Evolutionary conservation across 2,888 invertebrate species (phyloP).

Genomic region (Diarsia brunnea): DNA sequence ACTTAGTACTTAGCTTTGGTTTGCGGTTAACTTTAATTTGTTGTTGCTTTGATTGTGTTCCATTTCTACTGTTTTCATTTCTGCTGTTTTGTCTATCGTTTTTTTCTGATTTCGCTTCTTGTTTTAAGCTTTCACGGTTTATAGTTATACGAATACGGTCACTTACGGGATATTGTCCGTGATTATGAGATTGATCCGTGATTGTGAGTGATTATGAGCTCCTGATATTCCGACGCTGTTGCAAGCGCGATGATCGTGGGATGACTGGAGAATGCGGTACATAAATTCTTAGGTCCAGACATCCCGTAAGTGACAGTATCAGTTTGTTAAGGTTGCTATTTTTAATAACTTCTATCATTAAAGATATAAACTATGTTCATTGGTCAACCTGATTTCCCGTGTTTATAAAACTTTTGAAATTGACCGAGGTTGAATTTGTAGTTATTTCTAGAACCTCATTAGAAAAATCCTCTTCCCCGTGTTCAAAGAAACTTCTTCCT

Average conservation of each 20-base stretch:
- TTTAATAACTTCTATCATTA: neutral
- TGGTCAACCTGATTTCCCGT: neutral
- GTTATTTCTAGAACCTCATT: neutral
- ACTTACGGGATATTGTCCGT: too few species aligned
- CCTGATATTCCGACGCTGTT: too few species aligned
- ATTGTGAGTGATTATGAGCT: too few species aligned
- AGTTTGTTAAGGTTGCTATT: neutral
- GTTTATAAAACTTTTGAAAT: neutral
- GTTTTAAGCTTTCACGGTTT: too few species aligned
- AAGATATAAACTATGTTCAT: neutral
- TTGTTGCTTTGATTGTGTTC: constrained; percentile 26
- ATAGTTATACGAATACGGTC: too few species aligned
- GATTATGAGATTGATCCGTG: too few species aligned
- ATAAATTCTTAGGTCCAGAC: too few species aligned
- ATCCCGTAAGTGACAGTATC: too few species aligned
- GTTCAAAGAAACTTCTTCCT: neutral
- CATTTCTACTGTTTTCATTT: constrained; percentile 6
- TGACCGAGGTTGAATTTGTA: neutral
- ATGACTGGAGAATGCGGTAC: too few species aligned
- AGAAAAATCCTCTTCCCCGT: neutral
- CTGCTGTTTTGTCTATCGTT: neutral
- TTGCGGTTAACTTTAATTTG: constrained; percentile 39
- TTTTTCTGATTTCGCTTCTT: neutral
- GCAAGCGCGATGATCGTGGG: too few species aligned
- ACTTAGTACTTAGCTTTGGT: constrained; percentile 21